Evolutionary conservation across 2,888 invertebrate species (phyloP).

Genomic region (Panorpa germanica): DNA sequence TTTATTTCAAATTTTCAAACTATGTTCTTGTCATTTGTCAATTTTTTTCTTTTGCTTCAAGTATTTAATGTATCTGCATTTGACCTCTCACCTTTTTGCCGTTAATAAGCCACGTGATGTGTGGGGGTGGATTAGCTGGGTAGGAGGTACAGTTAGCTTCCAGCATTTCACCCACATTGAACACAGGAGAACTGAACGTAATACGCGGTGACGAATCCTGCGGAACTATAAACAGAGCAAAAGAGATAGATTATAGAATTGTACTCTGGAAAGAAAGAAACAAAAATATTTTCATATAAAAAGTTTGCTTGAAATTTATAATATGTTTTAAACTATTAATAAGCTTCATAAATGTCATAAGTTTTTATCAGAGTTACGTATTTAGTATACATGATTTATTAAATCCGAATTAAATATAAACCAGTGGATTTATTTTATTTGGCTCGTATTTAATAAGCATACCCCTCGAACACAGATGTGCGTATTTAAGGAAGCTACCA

Average conservation of each 20-base stretch:
- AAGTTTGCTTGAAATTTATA: not conserved
- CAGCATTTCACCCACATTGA: conserved; percentile 41
- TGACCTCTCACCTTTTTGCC: conserved; percentile 45
- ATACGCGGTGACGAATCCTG: conserved; percentile 43
- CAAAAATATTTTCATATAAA: not conserved
- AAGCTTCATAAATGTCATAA: too few relatives aligned
- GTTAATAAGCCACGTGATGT: conserved; percentile 54
- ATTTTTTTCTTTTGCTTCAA: too few relatives aligned
- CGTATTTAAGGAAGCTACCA: too few relatives aligned
- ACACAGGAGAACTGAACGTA: conserved; percentile 39
- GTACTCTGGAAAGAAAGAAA: not conserved
- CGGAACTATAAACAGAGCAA: conserved; percentile 25
- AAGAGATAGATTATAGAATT: not conserved
- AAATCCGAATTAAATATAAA: too few relatives aligned
- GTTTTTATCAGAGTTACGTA: too few relatives aligned
- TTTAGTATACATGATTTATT: too few relatives aligned
- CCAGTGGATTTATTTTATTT: too few relatives aligned
- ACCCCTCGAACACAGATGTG: too few relatives aligned
- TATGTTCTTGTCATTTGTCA: conserved; percentile 11
- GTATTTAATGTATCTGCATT: too few relatives aligned
- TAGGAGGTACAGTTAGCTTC: conserved; percentile 52
- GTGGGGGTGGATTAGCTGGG: conserved; percentile 44
- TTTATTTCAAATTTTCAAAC: not conserved
- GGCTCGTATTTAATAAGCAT: too few relatives aligned
- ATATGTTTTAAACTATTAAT: not conserved